phyloP scores from a whole-genome alignment of 2,888 invertebrate genomes.

The Parnassius glacialis region DNA sequence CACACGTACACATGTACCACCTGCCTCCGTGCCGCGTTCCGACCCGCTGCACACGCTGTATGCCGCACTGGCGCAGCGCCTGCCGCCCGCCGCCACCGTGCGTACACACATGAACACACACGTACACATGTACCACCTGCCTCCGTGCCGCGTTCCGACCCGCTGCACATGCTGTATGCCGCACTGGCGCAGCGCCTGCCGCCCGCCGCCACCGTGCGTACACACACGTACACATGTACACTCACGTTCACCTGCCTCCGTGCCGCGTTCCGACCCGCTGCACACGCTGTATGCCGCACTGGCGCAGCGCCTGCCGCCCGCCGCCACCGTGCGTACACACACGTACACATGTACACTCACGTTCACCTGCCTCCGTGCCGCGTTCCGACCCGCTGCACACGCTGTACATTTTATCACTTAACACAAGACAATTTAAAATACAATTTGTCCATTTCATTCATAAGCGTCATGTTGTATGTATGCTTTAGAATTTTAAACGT shows the following conservation, averaged over 20 bases:
- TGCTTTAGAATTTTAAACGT: neutral
- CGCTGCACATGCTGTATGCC: conserved; percentile 96
- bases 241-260: conserved; percentile 91
- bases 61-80: conserved; percentile 92
- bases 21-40: conserved; percentile 86
- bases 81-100: conserved; percentile 77
- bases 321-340: conserved; percentile 65
- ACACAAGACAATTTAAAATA: too few relatives aligned
- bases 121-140: conserved; percentile 93
- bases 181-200: conserved; percentile 90
- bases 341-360: conserved; percentile 91
- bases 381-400: conserved; percentile 95
- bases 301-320: conserved; percentile 88
- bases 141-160: conserved; percentile 90
- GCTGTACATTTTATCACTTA: conserved; percentile 78
- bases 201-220: conserved; percentile 63
- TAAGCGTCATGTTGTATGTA: too few relatives aligned
- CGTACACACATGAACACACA: conserved; percentile 90
- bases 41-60: conserved; percentile 97
- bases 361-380: conserved; percentile 92
- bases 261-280: conserved; percentile 91
- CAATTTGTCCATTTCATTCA: too few relatives aligned
- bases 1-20: neutral
- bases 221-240: too few relatives aligned
- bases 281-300: conserved; percentile 95